Evolutionary conservation across 2,113 vertebrate genomes (phyloP), one percentile per base, ranked within the genome.

Genomic region (Oreochromis niloticus): DNA sequence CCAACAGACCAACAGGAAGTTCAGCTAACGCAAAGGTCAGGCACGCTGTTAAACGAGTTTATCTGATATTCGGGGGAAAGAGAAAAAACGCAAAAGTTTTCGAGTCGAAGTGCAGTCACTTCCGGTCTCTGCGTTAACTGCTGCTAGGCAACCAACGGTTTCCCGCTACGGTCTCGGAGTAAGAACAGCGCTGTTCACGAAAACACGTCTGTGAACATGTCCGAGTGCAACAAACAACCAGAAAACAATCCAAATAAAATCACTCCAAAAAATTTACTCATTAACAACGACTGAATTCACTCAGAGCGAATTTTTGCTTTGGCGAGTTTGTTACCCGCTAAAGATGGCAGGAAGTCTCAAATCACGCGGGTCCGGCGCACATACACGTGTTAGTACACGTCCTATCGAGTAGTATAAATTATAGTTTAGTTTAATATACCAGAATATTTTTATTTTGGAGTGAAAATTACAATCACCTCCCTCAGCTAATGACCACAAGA

Each of bases 121-220:
- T 73, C 68, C 68, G 22, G 68, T 30, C 6, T 19, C 24, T 73
- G 17, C 22, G 22, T 73, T 43, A 27, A 14, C 22, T 16, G 39
- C n/a, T 73, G 66, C 36, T 9, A 59, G 14, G 57, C 14, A 32
- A 59, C 27, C 57, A 9, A 13, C 10, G 10, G 34, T 41, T n/a
- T 68, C 39, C 39, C 32, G 9, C 34, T 39, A 39, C 1, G 0
- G 17, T 39, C 61, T 36, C 17, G 61, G 19, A 2, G 61, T 32
- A 0, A 2, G 61, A 66, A 39, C 32, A 3, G 1, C 61, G 34
- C 0, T n/a, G 57, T 14, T 61, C 8, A 10, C 27, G 27, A 59
- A 59, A 59, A 9, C 22, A 27, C 12, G 4, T 27, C 22, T 0
- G 22, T 13, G 55, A 59, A 16, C 56, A 16, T 0, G 56, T 16